These are phyloP conservation scores for Mugil cephalus DNA, from an alignment of 2,113 vertebrate species.

Conservation along the genomic window DNA sequence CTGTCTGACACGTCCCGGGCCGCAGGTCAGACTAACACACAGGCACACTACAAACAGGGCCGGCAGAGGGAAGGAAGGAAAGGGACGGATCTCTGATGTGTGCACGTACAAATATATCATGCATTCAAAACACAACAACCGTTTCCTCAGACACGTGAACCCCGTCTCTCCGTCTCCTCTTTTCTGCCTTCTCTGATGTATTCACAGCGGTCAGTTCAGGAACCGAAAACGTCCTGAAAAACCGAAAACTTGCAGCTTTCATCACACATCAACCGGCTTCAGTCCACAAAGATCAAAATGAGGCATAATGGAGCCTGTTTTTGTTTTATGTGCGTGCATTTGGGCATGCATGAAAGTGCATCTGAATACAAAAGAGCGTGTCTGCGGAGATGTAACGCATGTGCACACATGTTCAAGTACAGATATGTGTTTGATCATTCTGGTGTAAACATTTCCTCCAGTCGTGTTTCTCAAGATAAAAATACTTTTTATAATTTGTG, in stretches of 20 bases:
- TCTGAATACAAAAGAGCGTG: conserved; percentile 19
- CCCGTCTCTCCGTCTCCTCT: not conserved
- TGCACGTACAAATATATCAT: conserved; percentile 36
- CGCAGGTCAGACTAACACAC: conserved; percentile 49
- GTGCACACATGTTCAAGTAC: not conserved
- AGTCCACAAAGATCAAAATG: conserved; percentile 47
- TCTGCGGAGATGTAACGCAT: not conserved
- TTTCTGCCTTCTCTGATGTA: not conserved
- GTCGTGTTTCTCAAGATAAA: not conserved
- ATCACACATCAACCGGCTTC: conserved; percentile 42
- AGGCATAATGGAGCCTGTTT: conserved; percentile 51
- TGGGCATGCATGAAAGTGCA: conserved; percentile 2
- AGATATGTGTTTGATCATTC: conserved; percentile 33
- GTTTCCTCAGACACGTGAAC: conserved; percentile 30
- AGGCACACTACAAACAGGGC: conserved; percentile 21
- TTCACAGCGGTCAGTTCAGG: conserved; percentile 21
- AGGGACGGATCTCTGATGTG: conserved; percentile 15
- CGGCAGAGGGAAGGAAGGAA: conserved; percentile 13
- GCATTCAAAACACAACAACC: conserved; percentile 24
- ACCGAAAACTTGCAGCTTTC: conserved; percentile 47
- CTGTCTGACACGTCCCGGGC: conserved; percentile 57
- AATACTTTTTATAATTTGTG: not conserved
- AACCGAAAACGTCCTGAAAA: conserved; percentile 19
- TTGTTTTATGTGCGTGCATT: conserved; percentile 17
- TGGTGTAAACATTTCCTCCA: not conserved